Evolutionary conservation across 1,140 invertebrate genomes (phyloP).

Genomic region (Macrotrachela quadricornifera): DNA sequence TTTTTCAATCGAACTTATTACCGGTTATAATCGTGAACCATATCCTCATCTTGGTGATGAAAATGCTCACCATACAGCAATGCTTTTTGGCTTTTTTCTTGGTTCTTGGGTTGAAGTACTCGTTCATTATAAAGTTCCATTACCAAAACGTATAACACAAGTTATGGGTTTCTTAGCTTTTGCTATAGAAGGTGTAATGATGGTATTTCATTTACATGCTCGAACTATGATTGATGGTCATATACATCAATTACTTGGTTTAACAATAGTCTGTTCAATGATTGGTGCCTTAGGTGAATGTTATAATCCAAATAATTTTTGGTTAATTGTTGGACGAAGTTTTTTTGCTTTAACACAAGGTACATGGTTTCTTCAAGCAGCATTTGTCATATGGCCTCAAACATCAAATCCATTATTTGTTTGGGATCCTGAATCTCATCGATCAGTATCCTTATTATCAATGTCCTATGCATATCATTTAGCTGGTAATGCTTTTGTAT

Average conservation of each 20-base stretch:
- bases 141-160: slow-evolving; percentile 30
- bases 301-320: slow-evolving; percentile 21
- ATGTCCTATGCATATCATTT: no score
- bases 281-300: slow-evolving; percentile 26
- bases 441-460: no score
- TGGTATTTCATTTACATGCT: slow-evolving; percentile 35
- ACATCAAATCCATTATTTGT: no score
- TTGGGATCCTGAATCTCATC: no score
- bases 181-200: slow-evolving; percentile 31
- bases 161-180: slow-evolving; percentile 25
- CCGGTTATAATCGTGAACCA: slow-evolving; percentile 17
- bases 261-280: slow-evolving; percentile 20
- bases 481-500: no score
- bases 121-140: slow-evolving; percentile 20
- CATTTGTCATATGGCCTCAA: no score
- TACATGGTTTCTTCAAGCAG: slow-evolving; percentile 28
- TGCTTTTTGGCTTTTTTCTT: slow-evolving; percentile 36
- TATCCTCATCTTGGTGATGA: slow-evolving; percentile 9
- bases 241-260: slow-evolving; percentile 32
- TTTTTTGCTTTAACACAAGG: slow-evolving; percentile 33
- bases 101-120: slow-evolving; percentile 26
- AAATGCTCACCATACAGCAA: slow-evolving; percentile 36
- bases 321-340: slow-evolving; percentile 21
- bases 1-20: slow-evolving; percentile 19
- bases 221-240: slow-evolving; percentile 29